phyloP scores from a whole-genome alignment of 2,888 invertebrate genomes.

The Neoaliturus tenellus region DNA sequence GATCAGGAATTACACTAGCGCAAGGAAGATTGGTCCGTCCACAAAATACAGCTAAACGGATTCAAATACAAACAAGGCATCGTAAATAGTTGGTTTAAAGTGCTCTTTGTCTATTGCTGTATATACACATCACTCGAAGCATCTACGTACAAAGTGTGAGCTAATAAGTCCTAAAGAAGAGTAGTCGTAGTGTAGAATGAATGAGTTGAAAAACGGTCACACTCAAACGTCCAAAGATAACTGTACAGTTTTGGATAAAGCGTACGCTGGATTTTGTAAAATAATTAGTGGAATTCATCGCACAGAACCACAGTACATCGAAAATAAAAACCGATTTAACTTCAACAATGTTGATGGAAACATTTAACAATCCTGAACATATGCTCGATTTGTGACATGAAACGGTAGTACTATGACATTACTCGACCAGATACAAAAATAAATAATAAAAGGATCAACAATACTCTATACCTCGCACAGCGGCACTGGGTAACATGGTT shows the following conservation, averaged over 20 bases:
- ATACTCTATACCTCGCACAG: slow-evolving; percentile 10
- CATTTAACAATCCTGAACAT: slow-evolving; percentile 17
- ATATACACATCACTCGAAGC: slow-evolving; percentile 61
- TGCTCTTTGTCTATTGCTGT: slow-evolving; percentile 60
- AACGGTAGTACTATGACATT: not conserved
- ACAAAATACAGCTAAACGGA: slow-evolving; percentile 32
- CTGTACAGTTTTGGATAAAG: slow-evolving; percentile 41
- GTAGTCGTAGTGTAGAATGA: not conserved
- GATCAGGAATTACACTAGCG: not conserved
- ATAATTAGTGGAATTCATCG: not conserved
- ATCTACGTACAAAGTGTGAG: slow-evolving; percentile 51
- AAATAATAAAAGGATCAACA: slow-evolving; percentile 46
- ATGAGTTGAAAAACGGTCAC: slow-evolving; percentile 33
- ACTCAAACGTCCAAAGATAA: slow-evolving; percentile 12
- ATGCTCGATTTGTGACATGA: not conserved
- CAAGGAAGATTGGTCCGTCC: slow-evolving; percentile 47
- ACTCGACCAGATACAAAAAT: slow-evolving; percentile 36
- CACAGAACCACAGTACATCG: not conserved
- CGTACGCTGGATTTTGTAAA: not conserved
- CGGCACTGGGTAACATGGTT: slow-evolving; percentile 41
- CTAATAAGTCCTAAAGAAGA: slow-evolving; percentile 41
- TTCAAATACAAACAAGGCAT: slow-evolving; percentile 55
- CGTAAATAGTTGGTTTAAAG: slow-evolving; percentile 56
- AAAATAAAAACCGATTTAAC: slow-evolving; percentile 5
- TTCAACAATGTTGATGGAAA: slow-evolving; percentile 4